A percentile compares a stretch with the other conserved stretches of the same genome.
Evolutionary conservation across 2,888 invertebrate genomes (phyloP).

Genomic region (Dryomyza anilis): DNA sequence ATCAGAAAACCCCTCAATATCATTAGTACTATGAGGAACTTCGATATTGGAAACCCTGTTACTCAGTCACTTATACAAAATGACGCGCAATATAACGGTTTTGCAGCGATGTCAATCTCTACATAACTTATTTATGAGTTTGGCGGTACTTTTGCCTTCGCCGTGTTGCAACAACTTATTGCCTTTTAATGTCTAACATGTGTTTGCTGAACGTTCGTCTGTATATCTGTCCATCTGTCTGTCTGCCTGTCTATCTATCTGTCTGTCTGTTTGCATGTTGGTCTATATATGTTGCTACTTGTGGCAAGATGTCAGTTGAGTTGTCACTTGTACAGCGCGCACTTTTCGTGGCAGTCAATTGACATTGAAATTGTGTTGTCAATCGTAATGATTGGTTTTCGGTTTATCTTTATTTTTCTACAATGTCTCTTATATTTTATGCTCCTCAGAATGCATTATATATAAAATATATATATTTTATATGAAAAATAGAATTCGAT

Average conservation of each 20-base stretch:
- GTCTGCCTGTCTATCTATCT: not conserved
- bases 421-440: not conserved
- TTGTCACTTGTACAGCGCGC: not conserved
- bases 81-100: not conserved
- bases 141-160: not conserved
- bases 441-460: not conserved
- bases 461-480: not conserved
- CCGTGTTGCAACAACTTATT: constrained; percentile 6
- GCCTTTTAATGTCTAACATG: constrained; percentile 9
- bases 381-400: not conserved
- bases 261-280: not conserved
- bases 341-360: not conserved
- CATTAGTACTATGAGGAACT: too few species aligned
- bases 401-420: not conserved
- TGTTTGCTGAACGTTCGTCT: too few species aligned
- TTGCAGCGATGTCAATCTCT: not conserved
- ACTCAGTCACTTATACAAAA: not conserved
- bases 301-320: not conserved
- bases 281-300: not conserved
- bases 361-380: constrained; percentile 8
- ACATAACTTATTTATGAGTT: constrained; percentile 1
- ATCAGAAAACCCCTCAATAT: too few species aligned
- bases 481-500: too few species aligned
- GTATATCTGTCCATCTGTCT: not conserved
- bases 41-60: not conserved